These are phyloP conservation scores for Pterophyllum scalare DNA, from an alignment of 2,113 vertebrate genomes.

Conservation along the genomic window DNA sequence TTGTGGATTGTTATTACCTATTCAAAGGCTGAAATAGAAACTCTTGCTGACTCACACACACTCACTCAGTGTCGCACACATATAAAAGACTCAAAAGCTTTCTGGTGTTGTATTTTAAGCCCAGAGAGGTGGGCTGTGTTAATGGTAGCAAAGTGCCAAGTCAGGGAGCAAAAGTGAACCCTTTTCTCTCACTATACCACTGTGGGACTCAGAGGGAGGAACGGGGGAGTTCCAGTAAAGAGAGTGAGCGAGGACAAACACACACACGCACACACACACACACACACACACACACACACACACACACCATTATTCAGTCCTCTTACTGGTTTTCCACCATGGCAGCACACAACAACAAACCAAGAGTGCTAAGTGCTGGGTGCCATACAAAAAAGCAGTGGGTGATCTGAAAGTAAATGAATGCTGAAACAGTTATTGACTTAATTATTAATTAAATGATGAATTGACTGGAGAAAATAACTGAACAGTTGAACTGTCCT, in stretches of 20 bases:
- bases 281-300: conserved; percentile 21
- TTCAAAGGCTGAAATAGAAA: conserved; percentile 40
- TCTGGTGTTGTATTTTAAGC: conserved; percentile 64
- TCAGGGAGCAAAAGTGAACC: conserved; percentile 56
- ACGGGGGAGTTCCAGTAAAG: conserved; percentile 54
- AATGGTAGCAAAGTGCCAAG: conserved; percentile 69
- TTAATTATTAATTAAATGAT: conserved; percentile 8
- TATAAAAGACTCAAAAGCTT: conserved; percentile 59
- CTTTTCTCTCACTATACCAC: conserved; percentile 54
- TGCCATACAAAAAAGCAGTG: conserved; percentile 10
- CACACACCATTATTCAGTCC: conserved; percentile 58
- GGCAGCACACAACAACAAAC: conserved; percentile 53
- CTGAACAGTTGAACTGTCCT: background rate
- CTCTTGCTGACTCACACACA: conserved; percentile 41
- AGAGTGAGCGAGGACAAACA: conserved; percentile 5
- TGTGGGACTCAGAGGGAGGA: conserved; percentile 44
- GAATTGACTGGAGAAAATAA: background rate
- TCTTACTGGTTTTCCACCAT: conserved; percentile 65
- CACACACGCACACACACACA: conserved; percentile 13
- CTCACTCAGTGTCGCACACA: background rate
- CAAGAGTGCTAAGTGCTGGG: conserved; percentile 33
- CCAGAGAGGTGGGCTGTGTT: conserved; percentile 45
- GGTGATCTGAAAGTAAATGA: conserved; percentile 19
- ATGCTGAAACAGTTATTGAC: conserved; percentile 21
- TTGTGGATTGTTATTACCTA: conserved; percentile 24